Percentiles rank a stretch among this genome's conserved stretches.
Conservation (phyloP, 2,113 vertebrate genomes). For the Morone saxatilis region DNA sequence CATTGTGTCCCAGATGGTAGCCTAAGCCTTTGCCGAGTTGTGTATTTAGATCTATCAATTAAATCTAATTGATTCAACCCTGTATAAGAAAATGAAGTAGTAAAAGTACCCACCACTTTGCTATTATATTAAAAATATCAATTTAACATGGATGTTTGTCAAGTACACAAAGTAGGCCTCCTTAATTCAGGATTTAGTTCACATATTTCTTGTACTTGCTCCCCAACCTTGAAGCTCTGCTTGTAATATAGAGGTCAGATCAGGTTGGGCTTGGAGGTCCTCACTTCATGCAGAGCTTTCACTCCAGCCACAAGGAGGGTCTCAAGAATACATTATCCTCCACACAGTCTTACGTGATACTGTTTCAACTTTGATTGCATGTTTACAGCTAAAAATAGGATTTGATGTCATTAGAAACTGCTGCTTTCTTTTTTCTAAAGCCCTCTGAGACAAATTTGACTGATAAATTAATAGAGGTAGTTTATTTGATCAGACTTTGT, state of each 20-base stretch:
- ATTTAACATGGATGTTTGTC: no score
- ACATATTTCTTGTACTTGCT: background rate
- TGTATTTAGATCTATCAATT: no score
- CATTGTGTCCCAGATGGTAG: no score
- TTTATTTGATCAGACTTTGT: background rate
- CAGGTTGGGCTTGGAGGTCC: background rate
- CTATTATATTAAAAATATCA: no score
- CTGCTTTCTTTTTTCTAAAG: background rate
- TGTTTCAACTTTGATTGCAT: background rate
- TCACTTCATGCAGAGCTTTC: background rate
- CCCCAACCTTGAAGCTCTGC: background rate
- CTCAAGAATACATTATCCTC: background rate
- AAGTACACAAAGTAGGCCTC: no score
- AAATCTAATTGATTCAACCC: no score
- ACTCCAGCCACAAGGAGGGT: background rate
- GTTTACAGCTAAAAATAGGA: no score
- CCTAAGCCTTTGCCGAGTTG: no score
- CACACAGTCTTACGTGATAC: background rate
- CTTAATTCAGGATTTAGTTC: background rate
- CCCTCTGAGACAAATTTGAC: background rate
- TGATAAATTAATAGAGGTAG: background rate
- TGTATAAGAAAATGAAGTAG: no score
- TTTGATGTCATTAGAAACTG: no score
- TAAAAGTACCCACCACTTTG: no score
- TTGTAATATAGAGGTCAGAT: background rate